These are phyloP conservation scores for Podarcis cretensis DNA, from an alignment of 2,113 vertebrate genomes.

Conservation along the genomic window DNA sequence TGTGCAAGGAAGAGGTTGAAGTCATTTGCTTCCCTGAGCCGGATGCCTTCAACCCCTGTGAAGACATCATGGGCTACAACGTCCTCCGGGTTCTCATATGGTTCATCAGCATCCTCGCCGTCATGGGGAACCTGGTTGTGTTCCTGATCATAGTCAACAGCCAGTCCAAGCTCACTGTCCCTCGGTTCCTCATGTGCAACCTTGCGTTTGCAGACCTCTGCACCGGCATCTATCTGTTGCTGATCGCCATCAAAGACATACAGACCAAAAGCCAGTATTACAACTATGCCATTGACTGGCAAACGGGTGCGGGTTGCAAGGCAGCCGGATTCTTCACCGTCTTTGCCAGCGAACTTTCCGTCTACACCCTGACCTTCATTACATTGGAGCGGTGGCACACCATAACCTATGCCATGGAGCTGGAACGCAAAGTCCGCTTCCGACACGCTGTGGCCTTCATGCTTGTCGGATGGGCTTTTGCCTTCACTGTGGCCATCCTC, in stretches of 20 bases:
- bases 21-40: slow-evolving; percentile 86
- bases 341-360: slow-evolving; percentile 93
- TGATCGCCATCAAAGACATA: slow-evolving; percentile 90
- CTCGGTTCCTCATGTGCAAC: slow-evolving; percentile 97
- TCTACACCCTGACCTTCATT: slow-evolving; percentile 92
- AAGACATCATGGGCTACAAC: slow-evolving; percentile 91
- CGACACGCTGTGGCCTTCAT: slow-evolving; percentile 87
- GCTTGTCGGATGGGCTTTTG: slow-evolving; percentile 89
- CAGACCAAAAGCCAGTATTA: slow-evolving; percentile 89
- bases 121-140: slow-evolving; percentile 87
- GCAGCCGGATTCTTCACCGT: slow-evolving; percentile 93
- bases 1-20: slow-evolving; percentile 80
- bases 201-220: slow-evolving; percentile 96
- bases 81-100: slow-evolving; percentile 90
- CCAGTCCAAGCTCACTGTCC: slow-evolving; percentile 91
- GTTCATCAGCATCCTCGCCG: slow-evolving; percentile 89
- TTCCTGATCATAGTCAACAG: slow-evolving; percentile 87
- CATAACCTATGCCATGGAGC: slow-evolving; percentile 93
- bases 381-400: slow-evolving; percentile 97
- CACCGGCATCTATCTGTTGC: slow-evolving; percentile 92
- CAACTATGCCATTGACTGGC: slow-evolving; percentile 95
- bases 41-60: slow-evolving; percentile 94
- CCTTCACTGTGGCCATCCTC: slow-evolving; percentile 83
- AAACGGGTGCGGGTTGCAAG: slow-evolving; percentile 88
- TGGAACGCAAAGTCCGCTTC: slow-evolving; percentile 87